phyloP scores from a whole-genome alignment of 2,888 invertebrate species.

The Dendrolimus houi region DNA sequence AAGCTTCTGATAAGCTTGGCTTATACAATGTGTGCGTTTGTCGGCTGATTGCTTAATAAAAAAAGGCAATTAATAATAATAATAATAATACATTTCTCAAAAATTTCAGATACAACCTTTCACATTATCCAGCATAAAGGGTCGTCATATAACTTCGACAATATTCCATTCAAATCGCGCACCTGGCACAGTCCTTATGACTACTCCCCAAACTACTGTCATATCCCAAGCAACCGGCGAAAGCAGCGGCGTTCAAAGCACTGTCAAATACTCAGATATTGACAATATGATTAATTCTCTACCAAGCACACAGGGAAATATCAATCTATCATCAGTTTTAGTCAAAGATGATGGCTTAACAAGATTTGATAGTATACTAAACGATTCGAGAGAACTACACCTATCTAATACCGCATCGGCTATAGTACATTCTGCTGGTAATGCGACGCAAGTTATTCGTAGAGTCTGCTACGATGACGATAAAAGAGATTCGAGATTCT shows the following conservation, averaged over 20 bases:
- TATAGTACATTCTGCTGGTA: conserved; percentile 51
- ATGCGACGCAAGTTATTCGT: conserved; percentile 63
- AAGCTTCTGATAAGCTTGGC: no score
- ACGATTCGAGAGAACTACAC: conserved; percentile 50
- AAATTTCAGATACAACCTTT: conserved; percentile 57
- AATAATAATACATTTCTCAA: no score
- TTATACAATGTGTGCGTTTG: no score
- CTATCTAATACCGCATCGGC: conserved; percentile 51
- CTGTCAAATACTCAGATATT: conserved; percentile 51
- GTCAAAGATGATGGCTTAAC: conserved; percentile 53
- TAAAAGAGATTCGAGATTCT: conserved; percentile 35
- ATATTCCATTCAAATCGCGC: conserved; percentile 57
- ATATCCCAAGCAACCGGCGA: conserved; percentile 56
- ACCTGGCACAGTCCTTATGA: conserved; percentile 59
- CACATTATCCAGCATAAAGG: conserved; percentile 49
- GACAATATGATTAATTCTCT: conserved; percentile 54
- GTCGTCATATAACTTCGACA: conserved; percentile 56
- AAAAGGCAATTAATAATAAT: background rate
- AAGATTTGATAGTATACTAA: conserved; percentile 49
- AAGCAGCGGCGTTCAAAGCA: conserved; percentile 23
- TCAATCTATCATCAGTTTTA: conserved; percentile 44
- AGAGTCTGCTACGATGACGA: conserved; percentile 53
- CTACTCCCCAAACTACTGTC: conserved; percentile 56
- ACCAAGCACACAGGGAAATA: conserved; percentile 32
- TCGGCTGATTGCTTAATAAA: no score